Percentiles rank a stretch among this genome's conserved stretches.
These are phyloP conservation scores for Cacoxenus indagator DNA, from an alignment of 2,888 invertebrate genomes.

Conservation along the genomic window DNA sequence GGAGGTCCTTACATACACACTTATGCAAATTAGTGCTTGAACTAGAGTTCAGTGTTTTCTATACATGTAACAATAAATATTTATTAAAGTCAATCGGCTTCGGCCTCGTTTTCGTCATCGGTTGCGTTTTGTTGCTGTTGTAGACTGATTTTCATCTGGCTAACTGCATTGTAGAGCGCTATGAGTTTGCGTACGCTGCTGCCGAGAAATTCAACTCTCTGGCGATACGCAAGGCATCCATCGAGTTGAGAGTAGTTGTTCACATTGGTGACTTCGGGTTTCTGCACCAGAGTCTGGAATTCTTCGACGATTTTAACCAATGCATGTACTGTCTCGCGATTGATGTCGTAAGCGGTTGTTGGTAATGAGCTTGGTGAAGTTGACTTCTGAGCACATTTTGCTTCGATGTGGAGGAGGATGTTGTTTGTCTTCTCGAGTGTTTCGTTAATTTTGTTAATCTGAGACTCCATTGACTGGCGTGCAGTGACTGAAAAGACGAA, in stretches of 20 bases:
- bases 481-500: slow-evolving; percentile 35
- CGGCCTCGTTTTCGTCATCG: slow-evolving; percentile 7
- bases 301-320: slow-evolving; percentile 55
- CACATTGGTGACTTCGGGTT: slow-evolving; percentile 16
- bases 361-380: not conserved
- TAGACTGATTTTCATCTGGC: slow-evolving; percentile 35
- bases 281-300: slow-evolving; percentile 44
- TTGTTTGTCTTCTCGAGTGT: slow-evolving; percentile 65
- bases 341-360: slow-evolving; percentile 41
- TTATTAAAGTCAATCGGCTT: not conserved
- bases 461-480: slow-evolving; percentile 45
- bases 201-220: slow-evolving; percentile 55
- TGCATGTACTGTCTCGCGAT: slow-evolving; percentile 46
- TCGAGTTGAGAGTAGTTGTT: slow-evolving; percentile 27
- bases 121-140: slow-evolving; percentile 29
- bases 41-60: slow-evolving; percentile 24
- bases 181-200: slow-evolving; percentile 61
- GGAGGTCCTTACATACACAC: slow-evolving; percentile 57
- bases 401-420: slow-evolving; percentile 61
- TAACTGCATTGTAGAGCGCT: slow-evolving; percentile 54
- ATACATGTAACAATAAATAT: slow-evolving; percentile 14
- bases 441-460: slow-evolving; percentile 52
- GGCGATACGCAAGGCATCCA: slow-evolving; percentile 36
- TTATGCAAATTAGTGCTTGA: slow-evolving; percentile 55
- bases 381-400: slow-evolving; percentile 38